phyloP scores from a whole-genome alignment of 2,113 vertebrate species.

The Haplochromis vanheusdeni region DNA sequence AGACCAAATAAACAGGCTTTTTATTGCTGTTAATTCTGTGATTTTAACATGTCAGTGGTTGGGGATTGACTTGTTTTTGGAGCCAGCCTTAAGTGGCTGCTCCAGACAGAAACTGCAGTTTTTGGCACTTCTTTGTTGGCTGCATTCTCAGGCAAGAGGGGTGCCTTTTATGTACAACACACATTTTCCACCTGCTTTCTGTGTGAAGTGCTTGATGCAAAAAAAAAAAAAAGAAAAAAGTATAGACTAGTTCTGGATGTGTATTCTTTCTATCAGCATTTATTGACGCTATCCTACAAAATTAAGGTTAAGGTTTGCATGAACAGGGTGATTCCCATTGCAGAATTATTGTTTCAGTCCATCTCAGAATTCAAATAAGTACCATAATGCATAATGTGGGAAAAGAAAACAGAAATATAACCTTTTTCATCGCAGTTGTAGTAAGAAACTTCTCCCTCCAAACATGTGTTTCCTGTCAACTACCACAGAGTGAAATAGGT shows the following conservation, averaged over 20 bases:
- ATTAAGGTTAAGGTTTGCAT: neutral
- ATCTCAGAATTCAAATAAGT: neutral
- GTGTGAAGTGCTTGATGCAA: neutral
- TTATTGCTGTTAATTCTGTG: neutral
- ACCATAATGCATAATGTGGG: neutral
- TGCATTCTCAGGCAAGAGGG: neutral
- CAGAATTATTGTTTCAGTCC: neutral
- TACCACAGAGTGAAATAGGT: neutral
- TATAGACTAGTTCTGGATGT: neutral
- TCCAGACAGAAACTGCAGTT: neutral
- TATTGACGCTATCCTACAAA: neutral
- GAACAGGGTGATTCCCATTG: neutral
- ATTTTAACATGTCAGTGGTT: neutral
- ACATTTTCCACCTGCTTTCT: neutral
- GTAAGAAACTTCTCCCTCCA: neutral
- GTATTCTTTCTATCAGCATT: neutral
- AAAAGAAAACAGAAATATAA: neutral
- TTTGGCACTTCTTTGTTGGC: neutral
- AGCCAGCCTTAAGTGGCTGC: neutral
- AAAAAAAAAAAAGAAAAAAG: neutral
- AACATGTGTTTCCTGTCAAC: neutral
- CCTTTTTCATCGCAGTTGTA: neutral
- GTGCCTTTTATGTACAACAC: neutral
- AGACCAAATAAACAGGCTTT: neutral
- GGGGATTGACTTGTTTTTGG: neutral